These are phyloP conservation scores for Alces alces DNA, from an alignment of 2,113 vertebrate genomes.

Conservation along the genomic window DNA sequence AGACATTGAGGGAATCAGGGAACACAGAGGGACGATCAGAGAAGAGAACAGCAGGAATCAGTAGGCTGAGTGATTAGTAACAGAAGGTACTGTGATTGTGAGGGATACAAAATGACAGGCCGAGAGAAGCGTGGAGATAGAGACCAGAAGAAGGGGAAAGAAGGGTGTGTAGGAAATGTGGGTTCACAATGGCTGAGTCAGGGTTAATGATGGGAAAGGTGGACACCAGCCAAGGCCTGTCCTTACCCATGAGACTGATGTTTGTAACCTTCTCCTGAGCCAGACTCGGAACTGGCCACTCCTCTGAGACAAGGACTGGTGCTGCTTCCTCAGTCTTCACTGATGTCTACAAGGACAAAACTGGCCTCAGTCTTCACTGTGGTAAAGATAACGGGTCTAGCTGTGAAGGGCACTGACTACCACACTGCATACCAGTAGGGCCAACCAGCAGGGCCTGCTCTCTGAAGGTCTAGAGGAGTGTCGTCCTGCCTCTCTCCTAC, in stretches of 20 bases:
- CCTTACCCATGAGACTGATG: not conserved
- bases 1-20: not conserved
- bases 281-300: not conserved
- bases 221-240: not conserved
- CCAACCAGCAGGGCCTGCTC: not conserved
- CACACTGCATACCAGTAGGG: not conserved
- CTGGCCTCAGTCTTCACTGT: not conserved
- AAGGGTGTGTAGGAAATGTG: not conserved
- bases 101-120: not conserved
- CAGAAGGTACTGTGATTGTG: not conserved
- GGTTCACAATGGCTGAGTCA: not conserved
- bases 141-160: not conserved
- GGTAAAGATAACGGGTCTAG: not conserved
- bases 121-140: not conserved
- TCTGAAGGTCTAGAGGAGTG: not conserved
- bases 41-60: not conserved
- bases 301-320: not conserved
- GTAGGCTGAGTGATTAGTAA: not conserved
- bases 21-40: not conserved
- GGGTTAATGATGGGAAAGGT: not conserved
- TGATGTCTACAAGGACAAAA: slow-evolving; percentile 3
- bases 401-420: not conserved
- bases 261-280: not conserved
- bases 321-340: slow-evolving; percentile 27
- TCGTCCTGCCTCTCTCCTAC: not conserved